Conservation (phyloP, 2,113 vertebrate genomes). For the Irena cyanogastra region DNA sequence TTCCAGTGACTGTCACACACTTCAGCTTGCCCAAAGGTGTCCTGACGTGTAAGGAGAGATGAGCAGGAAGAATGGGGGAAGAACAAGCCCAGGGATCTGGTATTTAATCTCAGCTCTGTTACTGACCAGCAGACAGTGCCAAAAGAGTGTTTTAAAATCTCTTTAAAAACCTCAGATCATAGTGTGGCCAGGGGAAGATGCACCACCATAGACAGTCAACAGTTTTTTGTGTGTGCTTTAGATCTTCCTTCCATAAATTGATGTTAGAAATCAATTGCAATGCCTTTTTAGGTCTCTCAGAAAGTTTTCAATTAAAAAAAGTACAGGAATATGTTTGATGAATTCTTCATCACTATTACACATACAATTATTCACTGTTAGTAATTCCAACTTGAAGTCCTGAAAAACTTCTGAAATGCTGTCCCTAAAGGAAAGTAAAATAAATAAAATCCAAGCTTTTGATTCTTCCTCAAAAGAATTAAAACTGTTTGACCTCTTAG, state of each 20-base stretch:
- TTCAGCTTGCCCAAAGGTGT: background rate
- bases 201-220: too few species aligned
- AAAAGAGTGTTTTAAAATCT: background rate
- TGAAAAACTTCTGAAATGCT: background rate
- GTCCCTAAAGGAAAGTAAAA: background rate
- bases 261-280: background rate
- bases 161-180: background rate
- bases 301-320: background rate
- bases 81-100: background rate
- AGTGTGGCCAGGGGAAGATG: background rate
- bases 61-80: background rate
- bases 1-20: background rate
- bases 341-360: background rate
- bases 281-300: background rate
- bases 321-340: background rate
- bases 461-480: background rate
- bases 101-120: background rate
- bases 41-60: background rate
- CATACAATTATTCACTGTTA: background rate
- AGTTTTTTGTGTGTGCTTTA: background rate
- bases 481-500: background rate
- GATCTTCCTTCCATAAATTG: background rate
- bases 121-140: background rate
- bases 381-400: background rate
- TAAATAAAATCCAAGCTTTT: background rate